These are phyloP conservation scores for Hemibagrus wyckioides DNA, from an alignment of 2,113 vertebrate genomes.

Conservation along the genomic window DNA sequence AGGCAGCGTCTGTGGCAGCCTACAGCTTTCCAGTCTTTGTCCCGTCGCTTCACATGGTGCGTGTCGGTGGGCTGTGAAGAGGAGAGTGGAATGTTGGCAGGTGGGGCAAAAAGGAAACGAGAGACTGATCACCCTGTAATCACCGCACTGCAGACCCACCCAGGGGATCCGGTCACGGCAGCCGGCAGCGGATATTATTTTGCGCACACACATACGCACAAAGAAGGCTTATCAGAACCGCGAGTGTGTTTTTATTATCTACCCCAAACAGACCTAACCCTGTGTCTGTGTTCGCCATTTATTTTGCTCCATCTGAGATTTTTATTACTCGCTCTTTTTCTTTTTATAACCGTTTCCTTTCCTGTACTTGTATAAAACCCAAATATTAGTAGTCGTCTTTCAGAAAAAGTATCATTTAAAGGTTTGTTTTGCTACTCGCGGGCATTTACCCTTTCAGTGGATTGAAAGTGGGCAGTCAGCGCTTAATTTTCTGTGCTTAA, in stretches of 20 bases:
- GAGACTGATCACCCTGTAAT: conserved; percentile 43
- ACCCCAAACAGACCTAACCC: background rate
- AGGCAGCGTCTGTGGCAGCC: conserved; percentile 21
- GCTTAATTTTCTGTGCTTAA: background rate
- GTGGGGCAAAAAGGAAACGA: conserved; percentile 19
- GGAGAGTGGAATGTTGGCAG: conserved; percentile 38
- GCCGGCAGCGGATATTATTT: conserved; percentile 32
- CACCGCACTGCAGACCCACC: conserved; percentile 39
- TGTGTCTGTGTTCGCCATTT: background rate
- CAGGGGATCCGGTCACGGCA: conserved; percentile 23
- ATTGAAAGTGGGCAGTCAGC: background rate
- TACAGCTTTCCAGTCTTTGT: conserved; percentile 25
- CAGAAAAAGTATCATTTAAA: background rate
- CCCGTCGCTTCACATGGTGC: conserved; percentile 9
- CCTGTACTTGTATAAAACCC: background rate
- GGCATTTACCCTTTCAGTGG: background rate
- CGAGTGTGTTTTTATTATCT: conserved; percentile 34
- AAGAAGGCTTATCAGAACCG: conserved; percentile 9
- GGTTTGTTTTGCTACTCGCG: background rate
- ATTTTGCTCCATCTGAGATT: background rate
- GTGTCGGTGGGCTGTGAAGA: conserved; percentile 2
- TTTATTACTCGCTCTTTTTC: background rate
- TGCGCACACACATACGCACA: background rate
- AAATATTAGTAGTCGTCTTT: background rate
- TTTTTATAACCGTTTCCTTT: background rate